Evolutionary conservation across 2,113 vertebrate genomes (phyloP), one percentile per base, ranked within the genome.

Genomic region (Gopherus flavomarginatus): DNA sequence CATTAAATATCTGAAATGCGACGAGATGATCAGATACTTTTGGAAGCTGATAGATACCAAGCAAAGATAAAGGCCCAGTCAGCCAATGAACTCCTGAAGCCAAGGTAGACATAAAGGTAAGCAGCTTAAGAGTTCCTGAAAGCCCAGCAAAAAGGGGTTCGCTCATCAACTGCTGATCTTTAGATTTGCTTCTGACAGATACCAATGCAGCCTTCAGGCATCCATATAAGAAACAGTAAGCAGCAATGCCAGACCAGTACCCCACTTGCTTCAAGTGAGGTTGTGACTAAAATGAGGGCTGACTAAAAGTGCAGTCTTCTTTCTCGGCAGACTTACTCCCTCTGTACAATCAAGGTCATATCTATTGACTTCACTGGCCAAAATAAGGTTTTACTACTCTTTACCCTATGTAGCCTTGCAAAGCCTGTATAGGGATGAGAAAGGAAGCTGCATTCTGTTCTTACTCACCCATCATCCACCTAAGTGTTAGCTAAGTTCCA

Each of bases 71-170:
- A 82, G 59, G 19, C 86, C 52, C 69, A 62, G 77, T 17, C 84
- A 27, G 5, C 80, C 14, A 57, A 59, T 0, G 77, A 94, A 14
- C 26, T 0, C 17, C 53, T 47, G 56, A 47, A 85, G 75, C 42
- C 5, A 79, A 44, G 0, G 0, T 19, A 8, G 81, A 3, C 35
- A 2, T 4, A 29, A 9, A 9, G 87, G 54, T 29, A 54, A 62
- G 21, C 86, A 50, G 79, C 95, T 47, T 5, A 90, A 62, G 35
- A 69, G 35, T n/a, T 69, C 62, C 29, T 8, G 17, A 72, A 72
- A 72, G n/a, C 35, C n/a, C 65, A n/a, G 11, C 35, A 38, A 38
- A n/a, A 72, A 72, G 59, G 29, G 29, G 53, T 54, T 62, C 29
- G 14, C 29, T 62, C 31, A 8, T 59, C 13, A 65, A 65, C 50